A percentile compares a stretch with the other conserved stretches of the same genome.
Conservation (phyloP, 1,140 invertebrate genomes). For the Plodia interpunctella region DNA sequence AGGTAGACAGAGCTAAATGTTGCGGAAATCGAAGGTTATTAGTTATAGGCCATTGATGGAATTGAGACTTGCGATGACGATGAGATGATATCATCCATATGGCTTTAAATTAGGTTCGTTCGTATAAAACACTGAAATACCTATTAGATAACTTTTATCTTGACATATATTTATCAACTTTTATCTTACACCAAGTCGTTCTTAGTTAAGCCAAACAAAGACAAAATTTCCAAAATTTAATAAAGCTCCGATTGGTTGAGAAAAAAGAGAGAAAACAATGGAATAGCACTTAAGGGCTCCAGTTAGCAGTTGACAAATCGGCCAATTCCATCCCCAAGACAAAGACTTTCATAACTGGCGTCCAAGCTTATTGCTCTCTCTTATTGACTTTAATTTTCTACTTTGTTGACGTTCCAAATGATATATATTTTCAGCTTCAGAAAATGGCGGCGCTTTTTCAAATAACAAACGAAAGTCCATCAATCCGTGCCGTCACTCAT, state of each 20-base stretch:
- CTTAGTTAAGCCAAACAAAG: too few species aligned
- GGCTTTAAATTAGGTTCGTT: too few species aligned
- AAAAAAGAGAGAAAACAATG: constrained; percentile 36
- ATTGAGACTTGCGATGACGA: too few species aligned
- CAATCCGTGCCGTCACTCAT: constrained; percentile 69
- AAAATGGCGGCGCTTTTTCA: constrained; percentile 72
- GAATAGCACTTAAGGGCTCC: constrained; percentile 46
- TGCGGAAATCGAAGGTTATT: too few species aligned
- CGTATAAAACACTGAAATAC: too few species aligned
- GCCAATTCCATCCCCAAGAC: constrained; percentile 49
- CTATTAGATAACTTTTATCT: too few species aligned
- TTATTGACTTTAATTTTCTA: constrained; percentile 73
- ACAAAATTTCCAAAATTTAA: constrained; percentile 9
- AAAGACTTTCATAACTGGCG: constrained; percentile 44
- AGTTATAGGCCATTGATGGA: too few species aligned
- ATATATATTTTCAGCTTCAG: constrained; percentile 62
- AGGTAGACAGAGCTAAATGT: too few species aligned
- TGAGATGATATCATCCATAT: too few species aligned
- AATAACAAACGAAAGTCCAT: constrained; percentile 67
- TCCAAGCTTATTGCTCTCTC: constrained; percentile 45
- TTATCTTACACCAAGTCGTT: too few species aligned
- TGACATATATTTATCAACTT: too few species aligned
- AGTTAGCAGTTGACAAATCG: constrained; percentile 59
- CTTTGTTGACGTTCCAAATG: constrained; percentile 68
- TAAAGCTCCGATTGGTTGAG: constrained; percentile 4